These are phyloP conservation scores for Laspeyria flexula DNA, from an alignment of 2,888 invertebrate species.

Conservation along the genomic window DNA sequence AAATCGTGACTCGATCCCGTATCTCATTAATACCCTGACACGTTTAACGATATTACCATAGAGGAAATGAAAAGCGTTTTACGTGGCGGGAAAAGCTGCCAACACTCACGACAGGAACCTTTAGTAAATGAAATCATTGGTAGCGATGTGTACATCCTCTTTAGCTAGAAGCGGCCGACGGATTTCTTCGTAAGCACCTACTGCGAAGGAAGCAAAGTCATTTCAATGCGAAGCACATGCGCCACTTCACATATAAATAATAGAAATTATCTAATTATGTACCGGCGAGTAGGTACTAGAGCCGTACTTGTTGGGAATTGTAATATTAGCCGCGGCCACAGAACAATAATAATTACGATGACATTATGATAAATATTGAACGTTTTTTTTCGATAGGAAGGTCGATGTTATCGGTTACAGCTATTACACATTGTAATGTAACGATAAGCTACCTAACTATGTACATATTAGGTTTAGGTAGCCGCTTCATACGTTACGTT, in stretches of 20 bases:
- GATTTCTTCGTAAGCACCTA: conserved; percentile 68
- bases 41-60: conserved; percentile 70
- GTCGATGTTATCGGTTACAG: conserved; percentile 80
- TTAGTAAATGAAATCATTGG: conserved; percentile 73
- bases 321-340: conserved; percentile 58
- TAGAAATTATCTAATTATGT: conserved; percentile 85
- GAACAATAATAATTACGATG: conserved; percentile 69
- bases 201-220: conserved; percentile 72
- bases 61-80: conserved; percentile 70
- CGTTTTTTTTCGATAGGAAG: conserved; percentile 73
- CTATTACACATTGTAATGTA: conserved; percentile 77
- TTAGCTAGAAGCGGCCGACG: conserved; percentile 69
- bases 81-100: conserved; percentile 64
- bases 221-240: conserved; percentile 71
- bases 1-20: conserved; percentile 61
- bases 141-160: conserved; percentile 75
- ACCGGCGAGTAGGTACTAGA: conserved; percentile 68
- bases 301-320: conserved; percentile 68
- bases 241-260: conserved; percentile 81
- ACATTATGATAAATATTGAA: conserved; percentile 73
- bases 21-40: conserved; percentile 76
- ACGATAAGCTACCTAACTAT: conserved; percentile 75
- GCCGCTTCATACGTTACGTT: conserved; percentile 35
- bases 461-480: conserved; percentile 52
- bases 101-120: conserved; percentile 69